A percentile compares a stretch with the other conserved stretches of the same genome.
phyloP scores from a whole-genome alignment of 64 coral and sea anemone species.

The Montipora cactus region DNA sequence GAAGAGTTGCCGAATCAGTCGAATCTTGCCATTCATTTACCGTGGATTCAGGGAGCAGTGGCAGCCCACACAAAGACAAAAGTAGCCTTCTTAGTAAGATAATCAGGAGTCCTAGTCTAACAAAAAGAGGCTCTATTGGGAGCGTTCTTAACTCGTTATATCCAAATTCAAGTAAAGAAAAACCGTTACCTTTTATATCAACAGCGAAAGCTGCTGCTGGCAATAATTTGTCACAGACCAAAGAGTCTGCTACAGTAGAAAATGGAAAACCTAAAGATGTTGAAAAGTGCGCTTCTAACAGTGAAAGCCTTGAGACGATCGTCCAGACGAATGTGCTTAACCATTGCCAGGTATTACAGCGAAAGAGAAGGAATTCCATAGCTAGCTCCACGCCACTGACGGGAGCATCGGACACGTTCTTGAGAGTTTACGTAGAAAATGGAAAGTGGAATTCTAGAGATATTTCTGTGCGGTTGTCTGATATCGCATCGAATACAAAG shows the following conservation, averaged over 20 bases:
- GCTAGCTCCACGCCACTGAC: constrained; percentile 48
- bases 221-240: background rate
- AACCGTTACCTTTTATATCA: background rate
- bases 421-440: background rate
- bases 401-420: constrained; percentile 41
- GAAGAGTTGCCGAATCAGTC: background rate
- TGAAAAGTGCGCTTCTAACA: background rate
- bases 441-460: background rate
- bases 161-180: background rate
- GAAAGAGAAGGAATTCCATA: constrained; percentile 50
- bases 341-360: background rate
- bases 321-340: constrained; percentile 1
- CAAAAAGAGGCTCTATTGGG: constrained; percentile 22
- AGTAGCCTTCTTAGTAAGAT: background rate
- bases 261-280: background rate
- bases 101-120: constrained; percentile 2
- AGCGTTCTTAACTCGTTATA: background rate
- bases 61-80: background rate
- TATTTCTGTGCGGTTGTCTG: background rate
- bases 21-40: background rate
- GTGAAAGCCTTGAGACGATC: background rate
- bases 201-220: background rate
- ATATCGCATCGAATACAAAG: background rate
- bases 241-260: too few species aligned
- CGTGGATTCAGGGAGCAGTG: background rate